Evolutionary conservation across 2,113 vertebrate genomes (phyloP), one percentile per base, ranked within the genome.

Genomic region (Seriola dumerili): DNA sequence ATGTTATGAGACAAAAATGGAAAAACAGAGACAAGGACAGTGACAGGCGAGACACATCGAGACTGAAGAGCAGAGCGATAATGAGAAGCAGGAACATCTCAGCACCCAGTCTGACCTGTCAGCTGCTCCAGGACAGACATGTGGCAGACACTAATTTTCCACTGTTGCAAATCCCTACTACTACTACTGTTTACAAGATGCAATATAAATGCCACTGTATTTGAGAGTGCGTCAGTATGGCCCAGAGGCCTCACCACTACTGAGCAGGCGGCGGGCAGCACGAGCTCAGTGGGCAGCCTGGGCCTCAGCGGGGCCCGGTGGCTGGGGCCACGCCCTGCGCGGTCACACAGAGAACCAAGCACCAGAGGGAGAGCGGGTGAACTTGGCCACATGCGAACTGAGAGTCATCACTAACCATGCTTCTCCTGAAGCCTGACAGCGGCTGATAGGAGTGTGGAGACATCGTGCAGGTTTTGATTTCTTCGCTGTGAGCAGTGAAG

Each of bases 141-240:
- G 80, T 29, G 74, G 73, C 57, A 55, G 76, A 83, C 57, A 58
- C 54, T 64, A 61, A 85, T 54, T 76, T 66, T 76, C 81, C 75
- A 57, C 77, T 62, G 59, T 19, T 76, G 73, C 63, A 85, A 77
- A 83, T 79, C 59, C 55, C 68, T 67, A 11, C 79, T n/a, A 36
- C 76, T 55, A 40, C 73, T 55, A 76, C 78, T 80, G 78, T 91
- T 91, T 90, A 86, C 83, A 76, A 76, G 83, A 76, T 52, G 82
- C 85, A 80, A 21, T 62, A 76, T 62, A 84, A 86, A 85, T 65
- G 80, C 81, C 80, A 57, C 54, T 71, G 88, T 58, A 38, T 71
- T 55, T 46, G 29, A 62, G 73, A 71, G 59, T 75, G 75, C 72
- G 83, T 92, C 84, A 85, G 74, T 50, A n/a, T 8, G 36, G 70